Evolutionary conservation across 2,113 vertebrate species (phyloP), one percentile per base, ranked within the genome.

Genomic region (Centropus bengalensis): DNA sequence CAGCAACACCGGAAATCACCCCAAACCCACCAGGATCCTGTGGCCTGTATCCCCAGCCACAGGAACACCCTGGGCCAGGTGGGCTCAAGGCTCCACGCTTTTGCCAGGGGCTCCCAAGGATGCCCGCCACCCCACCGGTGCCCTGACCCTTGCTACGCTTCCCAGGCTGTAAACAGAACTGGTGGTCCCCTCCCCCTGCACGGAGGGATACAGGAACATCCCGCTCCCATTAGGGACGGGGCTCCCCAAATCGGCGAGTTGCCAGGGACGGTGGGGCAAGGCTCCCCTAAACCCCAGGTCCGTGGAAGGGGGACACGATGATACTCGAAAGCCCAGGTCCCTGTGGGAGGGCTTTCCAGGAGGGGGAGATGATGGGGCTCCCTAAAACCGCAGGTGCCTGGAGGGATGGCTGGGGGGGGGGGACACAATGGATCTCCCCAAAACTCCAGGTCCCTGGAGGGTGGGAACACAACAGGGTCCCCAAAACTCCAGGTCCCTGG

Each of bases 121-220:
- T 64, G 51, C 23, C 14, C 13, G 1, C 9, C 56, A 30, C 23
- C 20, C 69, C 56, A 60, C 10, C 12, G 6, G 10, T 15, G 58
- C 27, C 17, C 12, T 3, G 20, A 6, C 5, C 26, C n/a, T 4
- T 36, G 36, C 36, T 36, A 36, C 36, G 36, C 77, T 51, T 20
- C 27, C 58, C 66, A 13, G 73, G 81, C 75, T 71, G 88, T 82
- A 91, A 90, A 95, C 91, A 90, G 19, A 51, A 49, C 85, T 13
- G 45, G n/a, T 26, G 30, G n/a, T 77, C 58, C 86, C 93, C 91
- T 75, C 82, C 52, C 66, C 75, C 85, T 54, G 84, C 74, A 9
- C 55, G 16, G 40, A 71, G 59, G 9, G 32, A 59, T 12, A 40
- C 28, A 82, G 23, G 18, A 44, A 75, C 67, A 71, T 42, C 45